phyloP scores from a whole-genome alignment of 2,113 vertebrate genomes.

The Kryptolebias marmoratus region DNA sequence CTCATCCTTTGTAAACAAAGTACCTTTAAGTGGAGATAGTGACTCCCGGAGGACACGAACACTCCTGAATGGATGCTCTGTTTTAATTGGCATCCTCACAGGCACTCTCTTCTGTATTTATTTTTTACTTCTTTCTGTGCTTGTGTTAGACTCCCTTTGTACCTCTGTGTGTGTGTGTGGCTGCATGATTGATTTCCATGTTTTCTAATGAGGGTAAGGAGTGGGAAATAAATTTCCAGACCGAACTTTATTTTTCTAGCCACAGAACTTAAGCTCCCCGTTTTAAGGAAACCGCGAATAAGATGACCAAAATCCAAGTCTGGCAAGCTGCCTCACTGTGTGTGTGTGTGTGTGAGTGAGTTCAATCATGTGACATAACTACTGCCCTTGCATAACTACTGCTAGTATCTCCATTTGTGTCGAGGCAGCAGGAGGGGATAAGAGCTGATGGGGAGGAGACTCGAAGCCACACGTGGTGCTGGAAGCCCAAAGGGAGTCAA shows the following conservation, averaged over 20 bases:
- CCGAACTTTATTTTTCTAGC: conserved; percentile 42
- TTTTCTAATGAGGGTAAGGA: conserved; percentile 4
- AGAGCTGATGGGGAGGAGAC: conserved; percentile 18
- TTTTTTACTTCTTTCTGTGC: conserved; percentile 41
- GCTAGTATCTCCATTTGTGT: conserved; percentile 3
- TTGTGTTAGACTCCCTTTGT: conserved; percentile 35
- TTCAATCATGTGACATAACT: conserved; percentile 50
- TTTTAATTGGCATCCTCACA: conserved; percentile 64
- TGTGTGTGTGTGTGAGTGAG: conserved; percentile 43
- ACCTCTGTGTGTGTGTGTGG: conserved; percentile 8
- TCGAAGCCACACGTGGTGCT: conserved; percentile 21
- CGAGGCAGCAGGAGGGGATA: not conserved
- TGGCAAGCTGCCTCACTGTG: conserved; percentile 12
- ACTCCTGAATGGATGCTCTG: conserved; percentile 27
- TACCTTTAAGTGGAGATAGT: conserved; percentile 40
- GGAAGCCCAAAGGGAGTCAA: conserved; percentile 30
- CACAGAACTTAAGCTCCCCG: not conserved
- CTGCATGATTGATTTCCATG: conserved; percentile 6
- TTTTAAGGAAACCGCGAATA: conserved; percentile 27
- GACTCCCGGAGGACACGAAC: conserved; percentile 39
- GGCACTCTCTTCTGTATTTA: conserved; percentile 36
- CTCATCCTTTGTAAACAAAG: conserved; percentile 41
- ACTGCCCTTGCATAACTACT: conserved; percentile 36
- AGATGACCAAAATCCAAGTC: conserved; percentile 22
- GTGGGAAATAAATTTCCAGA: conserved; percentile 11